Percentiles rank a stretch among this genome's conserved stretches.
Evolutionary conservation across 2,888 invertebrate genomes (phyloP).

Genomic region (Mayetiola destructor): DNA sequence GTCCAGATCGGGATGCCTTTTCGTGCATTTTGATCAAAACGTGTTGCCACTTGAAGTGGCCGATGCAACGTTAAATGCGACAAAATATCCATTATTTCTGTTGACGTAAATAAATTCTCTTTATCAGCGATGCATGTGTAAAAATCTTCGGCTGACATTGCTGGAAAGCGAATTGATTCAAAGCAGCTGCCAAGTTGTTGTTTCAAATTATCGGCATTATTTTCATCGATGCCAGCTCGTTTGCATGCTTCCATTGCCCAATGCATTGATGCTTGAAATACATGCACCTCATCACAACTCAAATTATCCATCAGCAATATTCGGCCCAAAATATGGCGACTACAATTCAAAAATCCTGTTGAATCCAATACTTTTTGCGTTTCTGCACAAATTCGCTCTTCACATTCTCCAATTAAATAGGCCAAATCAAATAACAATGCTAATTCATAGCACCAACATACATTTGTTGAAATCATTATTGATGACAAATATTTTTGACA

Average conservation of each 20-base stretch:
- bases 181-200: conserved; percentile 12
- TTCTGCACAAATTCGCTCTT: conserved; percentile 13
- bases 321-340: background rate
- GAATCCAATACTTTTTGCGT: conserved; percentile 3
- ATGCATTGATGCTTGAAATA: conserved; percentile 6
- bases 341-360: background rate
- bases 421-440: conserved; percentile 5
- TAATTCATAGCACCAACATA: conserved; percentile 9
- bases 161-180: conserved; percentile 14
- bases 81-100: conserved; percentile 13
- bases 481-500: conserved; percentile 5
- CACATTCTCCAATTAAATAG: conserved; percentile 10
- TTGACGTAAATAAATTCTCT: background rate
- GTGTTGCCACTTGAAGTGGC: background rate
- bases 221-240: background rate
- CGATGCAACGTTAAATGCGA: conserved; percentile 6
- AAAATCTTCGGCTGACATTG: conserved; percentile 14
- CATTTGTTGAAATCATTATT: background rate
- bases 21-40: background rate
- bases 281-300: conserved; percentile 14
- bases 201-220: conserved; percentile 8
- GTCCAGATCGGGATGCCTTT: conserved; percentile 14
- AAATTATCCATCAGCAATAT: conserved; percentile 10
- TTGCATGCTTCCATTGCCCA: conserved; percentile 13
- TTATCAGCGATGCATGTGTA: conserved; percentile 2